Evolutionary conservation across 2,888 invertebrate species (phyloP), one percentile per base, ranked within the genome.

Genomic region (Ashinkailepas kermadecensis): DNA sequence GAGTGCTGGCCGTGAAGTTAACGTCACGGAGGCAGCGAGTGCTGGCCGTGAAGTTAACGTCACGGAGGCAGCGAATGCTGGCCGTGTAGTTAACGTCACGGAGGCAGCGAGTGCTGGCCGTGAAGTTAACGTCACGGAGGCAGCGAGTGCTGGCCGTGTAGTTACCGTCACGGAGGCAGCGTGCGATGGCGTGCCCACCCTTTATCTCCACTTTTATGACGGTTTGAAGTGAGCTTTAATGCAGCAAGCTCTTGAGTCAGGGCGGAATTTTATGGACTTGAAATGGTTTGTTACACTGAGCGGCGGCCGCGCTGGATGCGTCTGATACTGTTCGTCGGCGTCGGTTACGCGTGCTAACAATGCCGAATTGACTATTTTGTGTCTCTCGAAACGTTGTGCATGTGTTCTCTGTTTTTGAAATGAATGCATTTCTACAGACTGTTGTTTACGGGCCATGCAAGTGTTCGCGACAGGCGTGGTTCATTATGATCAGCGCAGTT

Each of bases 351-450:
- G 70, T 70, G 70, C 70, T 70, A 70, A 39, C 70, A 39, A 70
- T 25, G 70, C 70, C 70, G 13, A 70, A 25, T 70, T 25, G 39
- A 70, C 70, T 70, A 70, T 70, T 70, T 70, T 39, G 39, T 70
- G 70, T 70, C 70, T 70, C 70, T 70, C 25, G 39, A 39, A 70
- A 70, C 70, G 23, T 70, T 39, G 70, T 70, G 70, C 70, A 70
- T 70, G 70, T 70, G 70, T 39, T 70, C 39, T 70, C 70, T 9
- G 70, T 70, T 70, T 70, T 70, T 70, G 70, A 70, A 70, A 70
- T 70, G 70, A 70, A 70, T 25, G 8, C 70, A 23, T 70, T 70
- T 70, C 70, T 70, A 70, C 70, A 70, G 39, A 10, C 39, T 10
- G 4, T 39, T 13, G 25, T 70, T 23, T 25, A 39, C 39, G 39